These are phyloP conservation scores for Seriola quinqueradiata DNA, from an alignment of 2,113 vertebrate species.

Conservation along the genomic window DNA sequence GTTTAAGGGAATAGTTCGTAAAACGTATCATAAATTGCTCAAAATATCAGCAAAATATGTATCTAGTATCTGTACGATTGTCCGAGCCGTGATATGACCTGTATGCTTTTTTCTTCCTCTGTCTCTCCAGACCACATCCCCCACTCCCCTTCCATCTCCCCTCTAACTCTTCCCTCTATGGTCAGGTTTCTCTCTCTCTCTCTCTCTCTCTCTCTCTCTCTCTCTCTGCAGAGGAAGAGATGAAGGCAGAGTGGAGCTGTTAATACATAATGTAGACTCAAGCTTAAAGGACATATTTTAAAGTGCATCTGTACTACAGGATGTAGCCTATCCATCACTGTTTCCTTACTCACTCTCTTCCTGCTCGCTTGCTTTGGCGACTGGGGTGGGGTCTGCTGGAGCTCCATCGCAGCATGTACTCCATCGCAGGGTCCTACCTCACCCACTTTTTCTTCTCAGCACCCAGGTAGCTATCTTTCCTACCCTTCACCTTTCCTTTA, in stretches of 20 bases:
- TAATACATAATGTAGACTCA: conserved; percentile 72
- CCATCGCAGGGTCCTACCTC: conserved; percentile 30
- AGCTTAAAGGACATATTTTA: conserved; percentile 52
- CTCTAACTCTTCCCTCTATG: conserved; percentile 35
- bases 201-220: conserved; percentile 26
- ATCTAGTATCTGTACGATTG: not conserved
- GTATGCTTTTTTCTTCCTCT: conserved; percentile 18
- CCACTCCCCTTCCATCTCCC: conserved; percentile 25
- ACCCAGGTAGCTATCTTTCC: not conserved
- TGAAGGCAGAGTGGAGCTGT: conserved; percentile 47
- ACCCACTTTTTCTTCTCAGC: conserved; percentile 8
- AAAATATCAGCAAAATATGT: not conserved
- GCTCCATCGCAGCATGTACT: conserved; percentile 13
- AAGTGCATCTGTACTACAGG: conserved; percentile 45
- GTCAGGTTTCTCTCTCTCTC: conserved; percentile 36
- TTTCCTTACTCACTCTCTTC: conserved; percentile 14
- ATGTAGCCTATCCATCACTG: conserved; percentile 47
- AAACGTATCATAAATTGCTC: not conserved
- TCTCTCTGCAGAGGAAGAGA: conserved; percentile 45
- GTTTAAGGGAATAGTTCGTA: too few relatives aligned
- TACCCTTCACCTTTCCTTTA: conserved; percentile 38
- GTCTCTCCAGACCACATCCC: conserved; percentile 41
- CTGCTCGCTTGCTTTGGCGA: not conserved
- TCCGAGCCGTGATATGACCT: not conserved
- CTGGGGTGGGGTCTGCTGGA: conserved; percentile 19